phyloP scores from a whole-genome alignment of 2,888 invertebrate genomes.

The Ennomos quercinarius region DNA sequence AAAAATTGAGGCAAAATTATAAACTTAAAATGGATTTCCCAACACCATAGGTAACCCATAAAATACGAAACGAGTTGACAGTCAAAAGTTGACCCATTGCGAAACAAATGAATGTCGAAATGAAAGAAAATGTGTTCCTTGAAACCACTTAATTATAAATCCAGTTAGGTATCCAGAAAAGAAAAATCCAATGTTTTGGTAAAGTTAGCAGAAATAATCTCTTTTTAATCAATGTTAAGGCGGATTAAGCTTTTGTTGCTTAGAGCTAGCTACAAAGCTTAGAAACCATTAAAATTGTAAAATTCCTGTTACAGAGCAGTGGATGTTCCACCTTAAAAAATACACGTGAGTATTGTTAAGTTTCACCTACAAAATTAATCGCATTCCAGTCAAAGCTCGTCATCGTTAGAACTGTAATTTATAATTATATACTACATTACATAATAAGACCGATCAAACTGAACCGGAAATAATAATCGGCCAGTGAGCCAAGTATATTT shows the following conservation, averaged over 20 bases:
- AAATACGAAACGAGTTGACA: constrained; percentile 4
- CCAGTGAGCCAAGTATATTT: constrained; percentile 29
- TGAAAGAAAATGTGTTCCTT: constrained; percentile 16
- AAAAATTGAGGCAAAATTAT: no score
- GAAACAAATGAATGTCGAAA: constrained; percentile 11
- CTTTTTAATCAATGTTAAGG: constrained; percentile 4
- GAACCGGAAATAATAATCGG: constrained; percentile 44
- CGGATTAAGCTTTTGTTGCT: no score
- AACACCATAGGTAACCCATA: no score
- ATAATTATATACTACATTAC: constrained; percentile 36
- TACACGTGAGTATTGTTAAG: constrained; percentile 5
- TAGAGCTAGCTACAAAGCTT: no score
- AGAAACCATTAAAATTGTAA: no score
- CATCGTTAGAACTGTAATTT: constrained; percentile 6
- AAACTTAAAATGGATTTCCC: no score
- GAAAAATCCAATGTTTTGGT: not conserved
- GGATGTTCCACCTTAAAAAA: no score
- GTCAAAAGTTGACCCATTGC: constrained; percentile 17
- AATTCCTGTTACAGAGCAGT: not conserved
- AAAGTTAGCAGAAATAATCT: constrained; percentile 2
- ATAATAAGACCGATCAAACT: constrained; percentile 43
- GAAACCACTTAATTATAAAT: not conserved
- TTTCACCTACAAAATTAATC: constrained; percentile 9
- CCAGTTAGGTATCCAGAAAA: not conserved
- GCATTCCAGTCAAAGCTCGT: constrained; percentile 4